Percentiles rank a stretch among this genome's conserved stretches.
Evolutionary conservation across 2,797 vertebrate genomes (phyloP).

Genomic region (Sciaenops ocellatus): DNA sequence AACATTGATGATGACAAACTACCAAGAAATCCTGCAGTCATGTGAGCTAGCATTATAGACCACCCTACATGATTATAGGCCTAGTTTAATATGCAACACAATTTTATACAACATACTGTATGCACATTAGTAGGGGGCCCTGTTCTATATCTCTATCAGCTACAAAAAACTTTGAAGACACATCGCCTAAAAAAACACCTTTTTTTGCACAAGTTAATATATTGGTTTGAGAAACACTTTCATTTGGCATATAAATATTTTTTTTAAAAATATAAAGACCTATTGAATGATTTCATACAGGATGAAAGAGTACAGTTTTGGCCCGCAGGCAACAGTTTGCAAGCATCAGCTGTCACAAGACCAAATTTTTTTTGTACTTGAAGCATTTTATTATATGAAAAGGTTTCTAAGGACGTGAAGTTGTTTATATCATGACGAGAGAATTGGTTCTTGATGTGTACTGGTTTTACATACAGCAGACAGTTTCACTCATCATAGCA

Average conservation of each 20-base stretch:
- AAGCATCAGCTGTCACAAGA: too few species aligned
- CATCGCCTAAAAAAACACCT: not conserved
- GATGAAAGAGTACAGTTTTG: not conserved
- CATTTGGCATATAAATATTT: not conserved
- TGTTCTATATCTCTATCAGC: too few species aligned
- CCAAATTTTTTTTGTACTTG: not conserved
- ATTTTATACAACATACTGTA: too few species aligned
- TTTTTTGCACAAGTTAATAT: not conserved
- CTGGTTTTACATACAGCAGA: not conserved
- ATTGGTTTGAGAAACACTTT: not conserved
- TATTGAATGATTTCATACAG: not conserved
- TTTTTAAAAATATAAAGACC: not conserved
- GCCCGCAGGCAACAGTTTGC: not conserved
- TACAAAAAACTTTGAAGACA: too few species aligned
- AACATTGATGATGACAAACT: too few species aligned
- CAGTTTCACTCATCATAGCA: not conserved
- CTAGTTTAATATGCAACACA: too few species aligned
- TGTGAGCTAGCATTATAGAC: too few species aligned
- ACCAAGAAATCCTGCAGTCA: too few species aligned
- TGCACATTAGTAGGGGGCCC: too few species aligned
- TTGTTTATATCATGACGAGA: not conserved
- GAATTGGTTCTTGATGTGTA: not conserved
- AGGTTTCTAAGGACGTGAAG: not conserved
- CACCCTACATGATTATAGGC: too few species aligned
- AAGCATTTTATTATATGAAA: not conserved